Evolutionary conservation across 1,140 invertebrate genomes (phyloP), one percentile per base, ranked within the genome.

Genomic region (Macrostomum lignano): DNA sequence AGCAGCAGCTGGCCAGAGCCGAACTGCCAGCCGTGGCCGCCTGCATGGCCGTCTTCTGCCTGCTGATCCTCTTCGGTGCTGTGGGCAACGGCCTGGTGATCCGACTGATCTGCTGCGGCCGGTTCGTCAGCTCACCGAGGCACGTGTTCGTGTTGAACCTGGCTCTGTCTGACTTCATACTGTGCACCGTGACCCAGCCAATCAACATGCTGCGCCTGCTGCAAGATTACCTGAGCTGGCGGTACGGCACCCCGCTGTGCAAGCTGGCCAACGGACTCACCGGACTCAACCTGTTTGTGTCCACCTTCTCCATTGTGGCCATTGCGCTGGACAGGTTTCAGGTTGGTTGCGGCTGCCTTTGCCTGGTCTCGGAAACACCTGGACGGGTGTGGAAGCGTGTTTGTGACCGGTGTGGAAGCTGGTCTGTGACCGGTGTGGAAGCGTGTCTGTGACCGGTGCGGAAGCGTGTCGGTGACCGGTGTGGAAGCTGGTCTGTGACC

Each of bases 121-220:
- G 73, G 17, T 64, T 66, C 10, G 78, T 81, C 74, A 54, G 74
- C 19, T 78, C 74, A 17, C 71, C 74, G 6, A 55, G 74, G 9
- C 79, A 81, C 56, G 69, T 78, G 48, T 79, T 79, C 53, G 78
- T 81, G 35, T 67, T 77, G n/a, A 81, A 79, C 55, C 53, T 78
- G 41, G 75, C 75, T 6, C 69, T 77, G 7, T 76, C 74, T 14
- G 74, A 79, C 58, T 62, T 77, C 2, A 62, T 76, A 11, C 60
- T 79, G 9, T 79, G 74, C 48, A 61, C 74, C 34, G 69, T 79
- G 11, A 77, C 73, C 0, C 77, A 76, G 57, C 75, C 76, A 7
- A 61, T 79, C 29, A 78, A 75, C 14, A 51, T 79, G 24, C 68
- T 76, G 58, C 70, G 75, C 48, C 67, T 78, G n/a, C n/a, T n/a